phyloP scores from a whole-genome alignment of 1,140 invertebrate species.

The Ruditapes philippinarum region DNA sequence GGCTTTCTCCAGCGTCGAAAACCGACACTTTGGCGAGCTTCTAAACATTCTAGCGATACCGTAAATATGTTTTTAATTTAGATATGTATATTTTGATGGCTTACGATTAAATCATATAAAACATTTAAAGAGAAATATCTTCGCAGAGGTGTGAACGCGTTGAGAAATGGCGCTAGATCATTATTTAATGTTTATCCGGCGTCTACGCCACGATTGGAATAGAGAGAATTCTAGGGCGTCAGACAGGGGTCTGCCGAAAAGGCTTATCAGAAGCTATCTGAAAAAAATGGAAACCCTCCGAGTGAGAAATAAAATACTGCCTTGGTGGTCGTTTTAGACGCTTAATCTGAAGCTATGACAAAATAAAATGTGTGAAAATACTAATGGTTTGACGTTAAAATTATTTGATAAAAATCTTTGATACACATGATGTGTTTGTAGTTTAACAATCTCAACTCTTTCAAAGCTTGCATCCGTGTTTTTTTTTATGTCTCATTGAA shows the following conservation, averaged over 20 bases:
- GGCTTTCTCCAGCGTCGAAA: conserved; percentile 4
- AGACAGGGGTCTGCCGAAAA: conserved; percentile 32
- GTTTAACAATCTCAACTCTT: too few relatives aligned
- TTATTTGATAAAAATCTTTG: conserved; percentile 16
- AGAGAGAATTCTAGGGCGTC: not conserved
- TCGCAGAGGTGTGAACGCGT: conserved; percentile 49
- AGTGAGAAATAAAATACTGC: not conserved
- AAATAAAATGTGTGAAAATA: not conserved
- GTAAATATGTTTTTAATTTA: conserved; percentile 67
- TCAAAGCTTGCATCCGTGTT: too few relatives aligned
- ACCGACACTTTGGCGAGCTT: conserved; percentile 52
- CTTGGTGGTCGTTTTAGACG: conserved; percentile 6
- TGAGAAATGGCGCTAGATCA: conserved; percentile 42
- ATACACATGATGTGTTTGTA: not conserved
- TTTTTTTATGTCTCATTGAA: too few relatives aligned
- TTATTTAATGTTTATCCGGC: conserved; percentile 59
- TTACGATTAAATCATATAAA: conserved; percentile 63
- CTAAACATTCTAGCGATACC: conserved; percentile 44
- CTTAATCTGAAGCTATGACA: not conserved
- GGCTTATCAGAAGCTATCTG: conserved; percentile 36
- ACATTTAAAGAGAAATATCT: conserved; percentile 66
- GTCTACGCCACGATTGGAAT: not conserved
- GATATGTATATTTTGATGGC: conserved; percentile 68
- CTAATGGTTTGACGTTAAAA: conserved; percentile 9
- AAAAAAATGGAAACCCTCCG: conserved; percentile 13